phyloP scores from a whole-genome alignment of 2,888 invertebrate genomes.

The Trissolcus japonicus region DNA sequence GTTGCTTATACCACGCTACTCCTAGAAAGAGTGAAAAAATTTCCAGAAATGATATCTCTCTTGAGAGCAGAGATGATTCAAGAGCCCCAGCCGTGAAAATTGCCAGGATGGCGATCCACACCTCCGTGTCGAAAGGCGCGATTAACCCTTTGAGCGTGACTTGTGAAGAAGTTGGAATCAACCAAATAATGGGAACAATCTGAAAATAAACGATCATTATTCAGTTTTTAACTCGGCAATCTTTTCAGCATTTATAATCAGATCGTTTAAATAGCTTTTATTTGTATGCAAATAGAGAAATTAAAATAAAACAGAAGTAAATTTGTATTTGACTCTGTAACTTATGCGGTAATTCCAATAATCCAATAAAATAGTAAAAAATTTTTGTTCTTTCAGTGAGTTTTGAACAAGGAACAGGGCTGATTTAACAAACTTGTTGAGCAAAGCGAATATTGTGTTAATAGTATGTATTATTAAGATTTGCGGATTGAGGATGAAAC shows the following conservation, averaged over 20 bases:
- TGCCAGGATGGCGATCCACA: conserved; percentile 65
- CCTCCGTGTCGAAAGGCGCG: conserved; percentile 61
- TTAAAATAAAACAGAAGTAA: not conserved
- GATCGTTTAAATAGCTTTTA: not conserved
- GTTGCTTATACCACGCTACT: conserved; percentile 60
- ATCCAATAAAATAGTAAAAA: not conserved
- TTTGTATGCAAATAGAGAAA: not conserved
- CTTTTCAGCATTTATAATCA: not conserved
- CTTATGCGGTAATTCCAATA: too few species aligned
- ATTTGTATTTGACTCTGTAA: not conserved
- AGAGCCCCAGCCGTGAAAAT: conserved; percentile 60
- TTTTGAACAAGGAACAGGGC: too few species aligned
- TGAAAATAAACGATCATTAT: conserved; percentile 16
- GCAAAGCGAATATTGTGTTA: conserved; percentile 2
- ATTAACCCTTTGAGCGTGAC: conserved; percentile 61
- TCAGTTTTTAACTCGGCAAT: not conserved
- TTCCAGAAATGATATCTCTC: conserved; percentile 63
- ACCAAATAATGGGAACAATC: conserved; percentile 53
- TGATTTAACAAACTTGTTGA: not conserved
- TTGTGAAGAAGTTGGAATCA: conserved; percentile 31
- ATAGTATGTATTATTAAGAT: conserved; percentile 4
- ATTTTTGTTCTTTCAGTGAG: too few species aligned
- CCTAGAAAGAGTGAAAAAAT: conserved; percentile 66
- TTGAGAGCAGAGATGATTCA: conserved; percentile 59
- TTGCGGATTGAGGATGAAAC: too few species aligned